Percentiles rank a stretch among this genome's conserved stretches.
phyloP scores from a whole-genome alignment of 2,888 invertebrate species.

The Agrochola litura region DNA sequence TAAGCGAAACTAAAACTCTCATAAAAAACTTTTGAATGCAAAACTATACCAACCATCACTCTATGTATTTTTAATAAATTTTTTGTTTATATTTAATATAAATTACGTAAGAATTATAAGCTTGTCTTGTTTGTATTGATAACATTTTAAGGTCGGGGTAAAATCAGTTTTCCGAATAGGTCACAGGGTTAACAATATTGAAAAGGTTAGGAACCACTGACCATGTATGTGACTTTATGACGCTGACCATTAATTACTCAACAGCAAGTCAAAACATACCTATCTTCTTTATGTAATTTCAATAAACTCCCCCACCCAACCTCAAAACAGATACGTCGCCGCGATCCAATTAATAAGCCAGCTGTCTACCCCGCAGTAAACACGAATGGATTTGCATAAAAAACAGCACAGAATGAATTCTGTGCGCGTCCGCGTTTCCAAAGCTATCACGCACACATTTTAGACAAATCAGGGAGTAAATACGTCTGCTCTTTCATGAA shows the following conservation, averaged over 20 bases:
- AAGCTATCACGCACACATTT: conserved; percentile 63
- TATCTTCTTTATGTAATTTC: not conserved
- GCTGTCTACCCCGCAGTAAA: conserved; percentile 41
- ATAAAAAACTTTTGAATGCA: too few relatives aligned
- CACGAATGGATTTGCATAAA: conserved; percentile 57
- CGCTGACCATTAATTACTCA: not conserved
- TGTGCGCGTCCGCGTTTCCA: conserved; percentile 39
- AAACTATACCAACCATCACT: too few relatives aligned
- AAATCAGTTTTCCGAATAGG: too few relatives aligned
- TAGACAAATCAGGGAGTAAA: conserved; percentile 72
- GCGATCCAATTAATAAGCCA: conserved; percentile 52
- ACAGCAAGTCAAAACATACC: not conserved
- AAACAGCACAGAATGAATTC: conserved; percentile 39
- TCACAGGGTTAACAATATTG: too few relatives aligned
- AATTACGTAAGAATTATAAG: too few relatives aligned
- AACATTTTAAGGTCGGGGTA: too few relatives aligned
- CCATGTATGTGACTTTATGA: not conserved
- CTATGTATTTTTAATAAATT: too few relatives aligned
- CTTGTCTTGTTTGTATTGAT: too few relatives aligned
- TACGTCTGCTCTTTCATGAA: conserved; percentile 70
- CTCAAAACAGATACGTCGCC: conserved; percentile 35
- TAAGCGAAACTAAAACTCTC: too few relatives aligned
- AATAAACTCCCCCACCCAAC: not conserved
- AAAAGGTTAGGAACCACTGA: too few relatives aligned
- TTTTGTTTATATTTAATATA: too few relatives aligned